Evolutionary conservation across 1,140 invertebrate species (phyloP), one percentile per base, ranked within the genome.

Genomic region (Palaemon carinicauda): DNA sequence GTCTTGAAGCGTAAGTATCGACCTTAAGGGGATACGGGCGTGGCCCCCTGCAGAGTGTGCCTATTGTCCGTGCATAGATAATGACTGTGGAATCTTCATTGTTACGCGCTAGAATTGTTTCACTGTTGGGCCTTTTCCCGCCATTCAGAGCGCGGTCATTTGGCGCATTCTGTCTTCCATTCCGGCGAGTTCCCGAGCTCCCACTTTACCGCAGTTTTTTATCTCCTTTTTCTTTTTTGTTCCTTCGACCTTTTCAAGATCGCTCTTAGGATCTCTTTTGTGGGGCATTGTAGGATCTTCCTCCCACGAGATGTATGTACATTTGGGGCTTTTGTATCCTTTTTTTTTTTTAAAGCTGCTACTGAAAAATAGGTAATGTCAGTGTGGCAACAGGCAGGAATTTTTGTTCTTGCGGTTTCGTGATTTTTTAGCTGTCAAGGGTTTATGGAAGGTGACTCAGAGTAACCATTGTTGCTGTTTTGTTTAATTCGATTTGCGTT

Each of bases 71-170:
- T 33, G n/a, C 31, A 33, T 17, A 73, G 19, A 73, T 73, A 73
- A 73, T 73, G 71, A 33, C 71, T 31, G 71, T 73, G 71, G 71
- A 73, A 73, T 73, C 71, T 33, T 21, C 29, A 41, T 73, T 73
- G 71, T 73, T 33, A 19, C 27, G 12, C 29, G 17, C 14, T n/a
- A 73, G 71, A 73, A 31, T 41, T 41, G 41, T 41, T 41, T 41
- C 41, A 9, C 41, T 41, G 41, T 41, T 1, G 41, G 41, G 0
- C 12, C 41, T 41, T 41, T 41, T 7, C 41, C 41, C 41, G 41
- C 71, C 27, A 73, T 73, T 19, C 29, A 73, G 71, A 7, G 31
- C 10, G 2, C 17, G 31, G 31, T 73, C n/a, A 73, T 33, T 73
- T 41, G 12, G 71, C 31, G 29, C 14, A 33, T 73, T 73, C 71